Base-by-base conservation (phyloP, 2,797 vertebrate genomes). In the Diplodus sargus region DNA sequence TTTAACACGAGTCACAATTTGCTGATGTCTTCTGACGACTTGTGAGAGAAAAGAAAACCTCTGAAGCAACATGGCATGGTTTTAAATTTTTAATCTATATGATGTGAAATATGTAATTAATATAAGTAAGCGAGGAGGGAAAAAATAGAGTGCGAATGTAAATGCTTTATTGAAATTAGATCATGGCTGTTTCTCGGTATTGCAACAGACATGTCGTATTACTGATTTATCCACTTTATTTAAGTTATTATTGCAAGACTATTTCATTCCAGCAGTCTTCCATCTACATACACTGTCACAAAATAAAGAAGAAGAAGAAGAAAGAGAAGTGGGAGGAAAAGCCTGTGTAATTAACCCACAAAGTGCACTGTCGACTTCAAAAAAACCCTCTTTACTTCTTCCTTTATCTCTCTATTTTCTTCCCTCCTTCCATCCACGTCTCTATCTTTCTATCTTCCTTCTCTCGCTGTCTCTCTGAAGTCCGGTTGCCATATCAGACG, bases 391-490 rank as follows among this genome's bases (percentile, higher is more conserved):
- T 84, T 87, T 56, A 76, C 81, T 74, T 58, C 82, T 56, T 66
- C 72, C 74, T 82, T 77, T 71, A 76, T 71, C 81, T 56, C 54
- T 63, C 54, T 12, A 4, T 49, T 53, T 60, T 43, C 43, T 43
- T 34, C 25, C 78, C 56, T 64, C 66, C 70, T 34, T 34, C 48
- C 83, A 3, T 65, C 63, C 62, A 72, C 64, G 64, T 73, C 73
- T 82, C 74, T 57, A 75, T 85, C 89, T 71, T 74, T 87, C 81
- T 5, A 74, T 92, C 90, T 86, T 73, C 70, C 80, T 70, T 34
- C 73, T 60, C 80, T 84, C 12, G 22, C 79, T 16, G 60, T 81
- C 86, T 85, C 89, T 92, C 91, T 92, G 90, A 93, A 91, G 91
- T 91, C 90, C 91, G 34, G 85, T 71, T 85, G 76, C 81, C 42